phyloP scores from a whole-genome alignment of 2,888 invertebrate genomes.

The Drosophila colorata region DNA sequence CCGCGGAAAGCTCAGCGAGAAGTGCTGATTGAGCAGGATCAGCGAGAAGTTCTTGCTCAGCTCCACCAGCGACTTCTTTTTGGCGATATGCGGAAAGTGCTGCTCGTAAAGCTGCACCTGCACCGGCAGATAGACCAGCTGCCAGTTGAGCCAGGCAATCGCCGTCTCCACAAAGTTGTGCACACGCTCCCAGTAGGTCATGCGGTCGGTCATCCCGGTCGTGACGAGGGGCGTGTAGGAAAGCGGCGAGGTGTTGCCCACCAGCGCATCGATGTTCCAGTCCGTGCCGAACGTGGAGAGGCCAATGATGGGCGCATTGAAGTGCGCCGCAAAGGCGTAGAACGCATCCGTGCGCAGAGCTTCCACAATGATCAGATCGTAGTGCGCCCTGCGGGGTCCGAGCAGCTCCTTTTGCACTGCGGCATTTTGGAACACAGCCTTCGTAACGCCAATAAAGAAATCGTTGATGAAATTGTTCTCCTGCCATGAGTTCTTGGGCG shows the following conservation, averaged over 20 bases:
- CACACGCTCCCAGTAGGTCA: constrained; percentile 82
- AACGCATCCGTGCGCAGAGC: constrained; percentile 81
- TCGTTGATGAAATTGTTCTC: constrained; percentile 49
- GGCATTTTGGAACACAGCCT: constrained; percentile 41
- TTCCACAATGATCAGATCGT: constrained; percentile 82
- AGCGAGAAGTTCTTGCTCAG: constrained; percentile 76
- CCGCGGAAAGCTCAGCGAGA: constrained; percentile 77
- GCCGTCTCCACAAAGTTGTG: constrained; percentile 71
- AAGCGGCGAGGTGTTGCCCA: constrained; percentile 79
- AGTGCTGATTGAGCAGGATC: constrained; percentile 82
- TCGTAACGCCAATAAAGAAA: constrained; percentile 39
- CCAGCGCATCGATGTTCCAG: constrained; percentile 74
- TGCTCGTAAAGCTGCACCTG: constrained; percentile 58
- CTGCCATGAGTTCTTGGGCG: constrained; percentile 41
- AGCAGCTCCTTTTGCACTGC: constrained; percentile 68
- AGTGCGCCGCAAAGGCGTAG: constrained; percentile 79
- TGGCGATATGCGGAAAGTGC: constrained; percentile 61
- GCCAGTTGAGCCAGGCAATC: constrained; percentile 66
- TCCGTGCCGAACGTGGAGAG: constrained; percentile 77
- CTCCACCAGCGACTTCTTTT: constrained; percentile 54
- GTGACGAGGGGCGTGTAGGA: constrained; percentile 78
- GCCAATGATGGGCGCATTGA: constrained; percentile 80
- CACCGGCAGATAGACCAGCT: constrained; percentile 64
- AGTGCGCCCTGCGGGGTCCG: constrained; percentile 72
- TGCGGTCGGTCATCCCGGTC: constrained; percentile 77